These are phyloP conservation scores for Bombyx huttoni DNA, from an alignment of 2,888 invertebrate species.

Conservation along the genomic window DNA sequence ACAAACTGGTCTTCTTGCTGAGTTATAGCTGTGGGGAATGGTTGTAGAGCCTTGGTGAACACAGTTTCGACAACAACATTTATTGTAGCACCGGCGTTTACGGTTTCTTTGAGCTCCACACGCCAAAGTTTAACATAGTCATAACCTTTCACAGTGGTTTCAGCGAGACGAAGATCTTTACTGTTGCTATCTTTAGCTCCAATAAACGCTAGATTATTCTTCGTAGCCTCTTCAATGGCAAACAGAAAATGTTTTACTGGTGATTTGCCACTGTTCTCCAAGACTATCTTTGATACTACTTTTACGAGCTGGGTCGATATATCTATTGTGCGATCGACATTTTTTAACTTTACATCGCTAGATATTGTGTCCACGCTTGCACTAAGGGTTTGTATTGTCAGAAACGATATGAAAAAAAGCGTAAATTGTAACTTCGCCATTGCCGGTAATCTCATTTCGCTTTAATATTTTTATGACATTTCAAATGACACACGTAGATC, in stretches of 20 bases:
- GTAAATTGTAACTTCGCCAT: constrained; percentile 48
- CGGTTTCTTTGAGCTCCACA: constrained; percentile 73
- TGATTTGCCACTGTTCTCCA: constrained; percentile 86
- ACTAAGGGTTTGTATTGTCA: constrained; percentile 33
- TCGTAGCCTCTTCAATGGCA: constrained; percentile 75
- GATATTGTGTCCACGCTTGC: constrained; percentile 59
- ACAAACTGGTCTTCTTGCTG: constrained; percentile 97
- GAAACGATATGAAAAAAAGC: constrained; percentile 40
- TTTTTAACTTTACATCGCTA: constrained; percentile 77
- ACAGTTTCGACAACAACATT: constrained; percentile 79
- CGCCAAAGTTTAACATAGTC: constrained; percentile 65
- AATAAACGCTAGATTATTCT: constrained; percentile 80
- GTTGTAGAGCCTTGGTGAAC: constrained; percentile 81
- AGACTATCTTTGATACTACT: constrained; percentile 81
- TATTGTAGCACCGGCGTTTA: constrained; percentile 72
- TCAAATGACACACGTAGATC: constrained; percentile 36
- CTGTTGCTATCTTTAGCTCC: constrained; percentile 76
- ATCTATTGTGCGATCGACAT: constrained; percentile 90
- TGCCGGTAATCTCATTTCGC: constrained; percentile 30
- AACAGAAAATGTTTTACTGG: constrained; percentile 80
- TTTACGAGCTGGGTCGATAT: constrained; percentile 91
- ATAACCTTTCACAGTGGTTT: constrained; percentile 65
- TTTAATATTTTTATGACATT: constrained; percentile 27
- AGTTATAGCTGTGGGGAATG: constrained; percentile 89
- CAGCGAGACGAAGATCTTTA: constrained; percentile 69